Base-by-base conservation (phyloP, 2,113 vertebrate species). In the Plecturocebus donacophilus region DNA sequence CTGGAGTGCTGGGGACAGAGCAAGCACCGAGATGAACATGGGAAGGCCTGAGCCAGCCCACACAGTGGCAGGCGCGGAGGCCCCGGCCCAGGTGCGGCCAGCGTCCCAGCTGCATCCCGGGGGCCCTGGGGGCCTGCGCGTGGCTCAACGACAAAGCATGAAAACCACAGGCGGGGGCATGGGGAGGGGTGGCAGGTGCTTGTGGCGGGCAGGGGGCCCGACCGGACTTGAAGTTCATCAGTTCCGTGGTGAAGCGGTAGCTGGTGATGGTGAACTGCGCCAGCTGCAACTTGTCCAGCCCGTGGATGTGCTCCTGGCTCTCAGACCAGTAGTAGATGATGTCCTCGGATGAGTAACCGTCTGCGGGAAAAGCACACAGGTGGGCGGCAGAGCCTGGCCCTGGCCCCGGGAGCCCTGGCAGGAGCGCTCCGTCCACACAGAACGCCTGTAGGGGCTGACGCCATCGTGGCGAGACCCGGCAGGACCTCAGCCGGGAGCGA, bases 161-260 rank as follows among this genome's bases (percentile, higher is more conserved):
- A 2, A 27, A 10, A 0, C 7, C 21, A 0, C 20, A 2, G 6
- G 52, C 8, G 1, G 16, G 32, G 23, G 12, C 11, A 1, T 1
- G 9, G 0, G 56, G 8, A 25, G 56, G 56, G 56, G 56, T 1
- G 61, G 61, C 61, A 27, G 56, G 61, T 25, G 25, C 64, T 35
- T 30, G 0, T 0, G 11, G 70, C 4, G 38, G 70, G 61, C 17
- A 32, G 17, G 38, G 61, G 61, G 27, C 61, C n/a, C 3, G 98
- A 99, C 99, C 99, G 3, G 99, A 99, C 98, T 99, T 99, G 98
- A 99, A 99, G 98, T 99, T 99, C 99, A 99, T 99, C 81, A 99
- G 98, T 97, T 99, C 99, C 1, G 99, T 99, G 93, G 99, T 99
- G 96, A 99, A 99, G 58, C 98, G 99, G 97, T 99, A 99, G 97